Evolutionary conservation across 2,113 vertebrate species (phyloP), one percentile per base, ranked within the genome.

Genomic region (Puma concolor): DNA sequence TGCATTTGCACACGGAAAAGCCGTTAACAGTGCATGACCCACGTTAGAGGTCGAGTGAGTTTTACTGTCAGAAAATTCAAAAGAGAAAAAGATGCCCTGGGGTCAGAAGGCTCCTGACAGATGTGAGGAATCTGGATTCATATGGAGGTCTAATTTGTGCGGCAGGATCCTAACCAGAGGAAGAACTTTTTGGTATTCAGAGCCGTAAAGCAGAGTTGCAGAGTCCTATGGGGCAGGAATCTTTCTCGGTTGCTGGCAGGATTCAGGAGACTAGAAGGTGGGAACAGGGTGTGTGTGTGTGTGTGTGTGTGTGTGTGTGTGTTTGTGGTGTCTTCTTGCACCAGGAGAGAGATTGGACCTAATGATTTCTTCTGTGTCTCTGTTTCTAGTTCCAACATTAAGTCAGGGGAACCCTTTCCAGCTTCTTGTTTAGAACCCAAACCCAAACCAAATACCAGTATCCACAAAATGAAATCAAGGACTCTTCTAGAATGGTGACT

Each of bases 151-250:
- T 36, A 17, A 71, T 36, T 11, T 16, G n/a, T 7, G 25, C 31
- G 48, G 33, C 23, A 36, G 44, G n/a, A 29, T 19, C 38, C 38
- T 17, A 29, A n/a, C 9, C 63, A 8, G 33, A 66, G 64, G 54
- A 71, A 31, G 92, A 52, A 31, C 52, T 64, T 52, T 15, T 13
- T 36, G 36, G 76, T 63, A 13, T 17, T 36, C 2, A 74, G 23
- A 74, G 50, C 16, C 2, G 0, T 9, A 29, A 2, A 17, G 19
- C 2, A 29, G 41, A 63, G 31, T 2, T 57, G n/a, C 50, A 29
- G 74, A n/a, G 15, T 29, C 27, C n/a, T 63, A 29, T 29, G 44
- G 11, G 1, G 16, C 48, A 31, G 48, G 48, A 4, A 52, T 54
- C 6, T 33, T 60, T 38, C 13, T 38, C 29, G 7, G 14, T 54